Conservation (phyloP, 2,888 invertebrate genomes). For the Pseudeuparius sepicola region DNA sequence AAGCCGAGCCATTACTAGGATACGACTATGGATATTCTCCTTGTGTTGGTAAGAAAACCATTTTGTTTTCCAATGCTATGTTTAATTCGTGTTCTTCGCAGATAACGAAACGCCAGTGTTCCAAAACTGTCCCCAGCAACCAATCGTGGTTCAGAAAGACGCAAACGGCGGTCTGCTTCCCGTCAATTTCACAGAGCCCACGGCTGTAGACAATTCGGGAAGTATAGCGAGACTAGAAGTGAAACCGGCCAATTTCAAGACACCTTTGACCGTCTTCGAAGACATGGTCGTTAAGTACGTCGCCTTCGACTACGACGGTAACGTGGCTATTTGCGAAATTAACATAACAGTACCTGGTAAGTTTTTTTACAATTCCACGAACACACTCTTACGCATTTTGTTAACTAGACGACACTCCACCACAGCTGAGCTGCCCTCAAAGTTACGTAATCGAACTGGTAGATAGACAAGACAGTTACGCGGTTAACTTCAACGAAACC, state of each 20-base stretch:
- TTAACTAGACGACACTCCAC: constrained; percentile 77
- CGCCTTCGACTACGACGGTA: constrained; percentile 95
- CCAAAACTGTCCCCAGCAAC: constrained; percentile 91
- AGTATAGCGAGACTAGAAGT: constrained; percentile 88
- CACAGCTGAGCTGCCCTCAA: constrained; percentile 81
- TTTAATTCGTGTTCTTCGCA: too few relatives aligned
- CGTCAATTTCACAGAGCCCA: constrained; percentile 88
- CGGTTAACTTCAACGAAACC: constrained; percentile 86
- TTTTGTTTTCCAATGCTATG: constrained; percentile 2
- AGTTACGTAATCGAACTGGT: constrained; percentile 89
- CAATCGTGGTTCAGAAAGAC: constrained; percentile 81
- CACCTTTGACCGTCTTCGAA: constrained; percentile 78
- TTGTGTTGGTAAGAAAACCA: constrained; percentile 60
- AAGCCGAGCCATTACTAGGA: constrained; percentile 71
- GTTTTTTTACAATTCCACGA: constrained; percentile 3
- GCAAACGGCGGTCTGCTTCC: constrained; percentile 81
- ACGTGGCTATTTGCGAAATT: constrained; percentile 94
- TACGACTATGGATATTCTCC: constrained; percentile 90
- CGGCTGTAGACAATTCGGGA: constrained; percentile 91
- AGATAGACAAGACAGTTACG: constrained; percentile 81
- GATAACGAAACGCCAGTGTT: constrained; percentile 95
- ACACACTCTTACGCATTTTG: constrained; percentile 7
- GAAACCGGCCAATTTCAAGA: constrained; percentile 83
- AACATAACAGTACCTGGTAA: constrained; percentile 82
- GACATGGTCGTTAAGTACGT: constrained; percentile 91